Base-by-base conservation (phyloP, 2,888 invertebrate genomes). In the Adineta ricciae region DNA sequence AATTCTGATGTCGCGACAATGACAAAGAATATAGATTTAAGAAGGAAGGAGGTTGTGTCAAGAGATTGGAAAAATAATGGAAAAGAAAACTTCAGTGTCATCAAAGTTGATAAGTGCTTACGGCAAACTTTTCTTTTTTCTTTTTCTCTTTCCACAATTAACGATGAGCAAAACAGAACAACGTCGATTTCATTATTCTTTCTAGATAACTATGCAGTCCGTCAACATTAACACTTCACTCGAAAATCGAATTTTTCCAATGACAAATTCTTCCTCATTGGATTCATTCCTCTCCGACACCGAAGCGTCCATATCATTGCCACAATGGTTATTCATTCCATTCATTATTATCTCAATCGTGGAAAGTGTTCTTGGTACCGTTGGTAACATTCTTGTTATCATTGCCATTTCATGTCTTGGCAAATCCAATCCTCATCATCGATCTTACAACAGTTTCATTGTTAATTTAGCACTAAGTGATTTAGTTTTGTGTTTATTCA, bases 391-490 rank as follows among this genome's bases (percentile, higher is more conserved):
- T 24, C n/a, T 78, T n/a, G 78, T 78, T n/a, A 78, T 78, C 9
- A 1, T 41, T 78, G 24, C 41, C 11, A 36, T 64, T 16, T 64
- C 32, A 64, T 41, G 38, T 41, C 4, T 64, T 1, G 14, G 24
- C 4, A 38, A 41, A 78, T 41, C 41, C 9, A 78, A 24, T 41
- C 24, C 19, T 9, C 16, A 7, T 14, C 38, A 78, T 41, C 24
- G 41, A 78, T 24, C 41, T 14, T 41, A 78, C 11, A 78, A 78
- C 41, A 41, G 41, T 78, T 78, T 78, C n/a, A 78, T 78, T 41
- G 41, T 41, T 41, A 78, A 78, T 41, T 78, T 78, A 78, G 78
- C 78, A 9, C 41, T 78, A n/a, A 78, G 78, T n/a, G 78, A 78
- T 41, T 38, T 78, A 24, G 41, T 78, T 78, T 41, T 78, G 41